A percentile compares a stretch with the other conserved stretches of the same genome.
phyloP scores from a whole-genome alignment of 2,888 invertebrate species.

The Sarcophaga variegata region DNA sequence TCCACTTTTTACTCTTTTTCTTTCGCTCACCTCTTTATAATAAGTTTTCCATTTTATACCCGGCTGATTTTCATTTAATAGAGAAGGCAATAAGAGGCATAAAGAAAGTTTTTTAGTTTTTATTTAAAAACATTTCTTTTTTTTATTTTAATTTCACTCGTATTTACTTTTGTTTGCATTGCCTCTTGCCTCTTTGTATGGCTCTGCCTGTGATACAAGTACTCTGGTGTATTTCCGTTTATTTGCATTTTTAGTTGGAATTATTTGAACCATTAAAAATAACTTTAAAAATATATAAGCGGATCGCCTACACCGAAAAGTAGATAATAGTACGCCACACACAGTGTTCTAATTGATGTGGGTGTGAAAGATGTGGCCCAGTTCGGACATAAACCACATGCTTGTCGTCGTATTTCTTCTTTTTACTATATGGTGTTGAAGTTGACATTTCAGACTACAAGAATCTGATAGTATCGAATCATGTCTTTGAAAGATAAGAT shows the following conservation, averaged over 20 bases:
- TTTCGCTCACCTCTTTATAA: not conserved
- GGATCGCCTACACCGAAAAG: not conserved
- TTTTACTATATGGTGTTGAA: no score
- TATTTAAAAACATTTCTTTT: not conserved
- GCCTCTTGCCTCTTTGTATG: not conserved
- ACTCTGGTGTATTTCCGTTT: conserved; percentile 45
- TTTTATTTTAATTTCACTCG: conserved; percentile 28
- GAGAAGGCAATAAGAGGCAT: not conserved
- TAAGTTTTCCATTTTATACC: not conserved
- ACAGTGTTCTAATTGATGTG: no score
- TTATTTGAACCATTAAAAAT: conserved; percentile 38
- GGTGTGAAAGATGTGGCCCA: no score
- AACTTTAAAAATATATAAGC: conserved; percentile 3
- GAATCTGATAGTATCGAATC: no score
- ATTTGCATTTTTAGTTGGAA: conserved; percentile 43
- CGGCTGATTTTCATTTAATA: not conserved
- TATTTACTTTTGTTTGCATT: conserved; percentile 3
- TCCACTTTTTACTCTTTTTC: not conserved
- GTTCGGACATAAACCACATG: no score
- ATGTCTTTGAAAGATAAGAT: no score
- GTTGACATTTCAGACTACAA: no score
- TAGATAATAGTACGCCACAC: not conserved
- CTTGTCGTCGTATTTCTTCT: no score
- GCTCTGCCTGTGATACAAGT: not conserved
- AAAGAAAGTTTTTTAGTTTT: conserved; percentile 15